Conservation (phyloP, 2,888 invertebrate species). For the Agapostemon virescens region DNA sequence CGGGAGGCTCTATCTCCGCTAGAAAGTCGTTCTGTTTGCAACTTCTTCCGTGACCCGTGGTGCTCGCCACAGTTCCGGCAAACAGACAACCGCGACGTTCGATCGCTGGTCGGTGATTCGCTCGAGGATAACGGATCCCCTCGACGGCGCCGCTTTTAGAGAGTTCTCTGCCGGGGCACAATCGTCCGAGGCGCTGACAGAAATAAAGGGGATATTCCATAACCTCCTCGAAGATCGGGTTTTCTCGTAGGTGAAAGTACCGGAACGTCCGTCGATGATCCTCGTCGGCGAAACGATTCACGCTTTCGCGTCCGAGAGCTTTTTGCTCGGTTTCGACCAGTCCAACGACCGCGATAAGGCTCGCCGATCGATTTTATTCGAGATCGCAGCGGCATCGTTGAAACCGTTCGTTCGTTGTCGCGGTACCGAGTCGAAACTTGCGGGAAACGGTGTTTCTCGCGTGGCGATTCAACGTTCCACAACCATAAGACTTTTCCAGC, state of each 20-base stretch:
- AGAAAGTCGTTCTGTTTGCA: slow-evolving; percentile 21
- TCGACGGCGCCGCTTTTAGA: slow-evolving; percentile 15
- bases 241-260: background rate
- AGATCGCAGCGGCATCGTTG: background rate
- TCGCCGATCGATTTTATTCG: background rate
- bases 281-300: background rate
- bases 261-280: background rate
- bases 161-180: background rate
- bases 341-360: background rate
- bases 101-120: background rate
- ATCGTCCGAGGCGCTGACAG: background rate
- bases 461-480: background rate
- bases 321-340: background rate
- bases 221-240: background rate
- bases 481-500: background rate
- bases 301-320: background rate
- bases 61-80: background rate
- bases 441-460: background rate
- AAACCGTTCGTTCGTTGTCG: background rate
- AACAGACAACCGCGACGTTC: slow-evolving; percentile 19
- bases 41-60: slow-evolving; percentile 25
- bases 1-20: slow-evolving; percentile 13
- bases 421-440: background rate
- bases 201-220: slow-evolving; percentile 11
- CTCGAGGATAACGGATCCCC: slow-evolving; percentile 15